Evolutionary conservation across 1,140 invertebrate genomes (phyloP).

Genomic region (Drosophila varians): DNA sequence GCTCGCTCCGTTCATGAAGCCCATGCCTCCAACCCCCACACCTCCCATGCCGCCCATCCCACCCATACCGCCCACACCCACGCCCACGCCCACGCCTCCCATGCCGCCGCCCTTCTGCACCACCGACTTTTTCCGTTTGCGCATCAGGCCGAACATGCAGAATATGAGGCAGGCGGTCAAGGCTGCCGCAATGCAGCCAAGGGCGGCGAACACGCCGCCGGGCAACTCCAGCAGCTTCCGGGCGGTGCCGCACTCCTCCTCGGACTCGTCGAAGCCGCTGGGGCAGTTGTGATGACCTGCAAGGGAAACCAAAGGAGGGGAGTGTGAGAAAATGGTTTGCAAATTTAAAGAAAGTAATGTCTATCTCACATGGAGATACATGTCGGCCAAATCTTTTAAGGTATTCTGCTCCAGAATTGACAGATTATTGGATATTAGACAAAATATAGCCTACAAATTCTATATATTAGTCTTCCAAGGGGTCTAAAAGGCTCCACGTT

Average conservation of each 20-base stretch:
- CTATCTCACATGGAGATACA: too few species aligned
- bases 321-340: conserved; percentile 9
- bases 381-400: background rate
- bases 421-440: too few species aligned
- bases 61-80: conserved; percentile 79
- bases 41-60: conserved; percentile 59
- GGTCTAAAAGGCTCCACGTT: too few species aligned
- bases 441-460: too few species aligned
- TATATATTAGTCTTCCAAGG: too few species aligned
- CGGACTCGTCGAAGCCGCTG: conserved; percentile 92
- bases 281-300: conserved; percentile 89
- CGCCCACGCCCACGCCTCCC: conserved; percentile 73
- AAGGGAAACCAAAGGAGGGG: conserved; percentile 12
- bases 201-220: conserved; percentile 84
- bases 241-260: conserved; percentile 88
- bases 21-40: conserved; percentile 83
- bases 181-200: conserved; percentile 85
- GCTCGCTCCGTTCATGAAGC: conserved; percentile 82
- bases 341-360: too few species aligned
- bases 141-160: conserved; percentile 84
- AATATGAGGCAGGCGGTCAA: conserved; percentile 85
- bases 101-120: conserved; percentile 83
- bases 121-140: conserved; percentile 85
- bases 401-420: too few species aligned
- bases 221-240: conserved; percentile 84